Evolutionary conservation across 2,797 vertebrate genomes (phyloP), one percentile per base, ranked within the genome.

Genomic region (Epinephelus malabaricus): DNA sequence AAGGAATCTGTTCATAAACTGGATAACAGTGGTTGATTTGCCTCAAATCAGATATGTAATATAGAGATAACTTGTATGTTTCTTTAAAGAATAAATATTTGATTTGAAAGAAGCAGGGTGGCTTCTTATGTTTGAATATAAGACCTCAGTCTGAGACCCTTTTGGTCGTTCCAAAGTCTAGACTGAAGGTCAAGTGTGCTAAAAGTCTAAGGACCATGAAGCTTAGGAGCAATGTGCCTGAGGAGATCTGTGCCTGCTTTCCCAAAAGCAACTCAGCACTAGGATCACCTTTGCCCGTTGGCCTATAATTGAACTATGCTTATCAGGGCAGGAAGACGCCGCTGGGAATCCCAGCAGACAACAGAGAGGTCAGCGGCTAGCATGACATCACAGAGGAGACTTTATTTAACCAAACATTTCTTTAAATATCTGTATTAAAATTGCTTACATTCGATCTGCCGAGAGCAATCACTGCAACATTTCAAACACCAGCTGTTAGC

Each of bases 141-240:
- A 43, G 17, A n/a, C 51, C 50, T 61, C n/a, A 64, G 60, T 9
- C 38, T 68, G 19, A 76, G 27, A 80, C 46, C 73, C 46, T 81
- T 70, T 61, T 51, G 73, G 67, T 82, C 69, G 73, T 68, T 78
- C 54, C 54, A 21, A 54, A 80, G 76, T 80, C 69, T 78, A 78
- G 68, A 82, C 70, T 74, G 60, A 74, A 87, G 82, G 79, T 83
- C 68, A 70, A 58, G 46, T 59, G 68, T 69, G 64, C 79, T 72
- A 56, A 70, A 82, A 83, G 73, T 79, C 14, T 71, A 69, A 38
- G 60, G 73, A 64, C 74, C 76, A 61, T 78, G 75, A 76, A 68
- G 79, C 74, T 81, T 54, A 70, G 74, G 60, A 86, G 75, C 72
- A 77, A 70, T 50, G 64, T 68, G 72, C 74, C 76, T 11, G 77